Evolutionary conservation across 2,888 invertebrate genomes (phyloP).

Genomic region (Drosophila borborema): DNA sequence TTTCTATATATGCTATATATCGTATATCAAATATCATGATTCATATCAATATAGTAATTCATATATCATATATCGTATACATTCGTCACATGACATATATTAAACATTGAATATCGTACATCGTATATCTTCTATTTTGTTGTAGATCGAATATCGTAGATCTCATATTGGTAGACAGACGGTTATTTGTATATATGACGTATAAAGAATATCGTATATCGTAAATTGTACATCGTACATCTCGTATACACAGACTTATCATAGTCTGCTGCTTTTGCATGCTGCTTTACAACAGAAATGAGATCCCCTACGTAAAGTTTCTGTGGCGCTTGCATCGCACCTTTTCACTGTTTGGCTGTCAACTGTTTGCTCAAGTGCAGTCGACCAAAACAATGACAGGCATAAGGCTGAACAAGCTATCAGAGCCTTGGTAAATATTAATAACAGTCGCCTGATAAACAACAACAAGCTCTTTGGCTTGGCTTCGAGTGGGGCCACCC

Average conservation of each 20-base stretch:
- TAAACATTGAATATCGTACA: background rate
- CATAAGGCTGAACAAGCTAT: conserved; percentile 19
- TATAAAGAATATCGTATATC: no score
- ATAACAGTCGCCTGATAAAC: conserved; percentile 44
- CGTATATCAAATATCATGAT: background rate
- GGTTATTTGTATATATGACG: no score
- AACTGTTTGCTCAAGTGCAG: conserved; percentile 12
- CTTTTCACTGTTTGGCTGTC: background rate
- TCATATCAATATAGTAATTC: background rate
- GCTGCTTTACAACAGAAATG: background rate
- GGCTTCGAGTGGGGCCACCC: conserved; percentile 26
- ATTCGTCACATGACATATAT: background rate
- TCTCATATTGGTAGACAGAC: no score
- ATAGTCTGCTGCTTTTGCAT: background rate
- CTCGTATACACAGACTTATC: no score
- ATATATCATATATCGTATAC: background rate
- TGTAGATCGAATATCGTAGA: background rate
- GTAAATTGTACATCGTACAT: no score
- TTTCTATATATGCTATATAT: background rate
- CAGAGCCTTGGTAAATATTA: conserved; percentile 54
- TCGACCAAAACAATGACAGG: conserved; percentile 13
- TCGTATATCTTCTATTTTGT: background rate
- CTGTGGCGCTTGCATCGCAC: background rate
- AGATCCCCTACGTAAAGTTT: background rate
- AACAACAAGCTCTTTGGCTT: conserved; percentile 46